Percentiles rank a stretch among this genome's conserved stretches.
These are phyloP conservation scores for Pyrrhura leucotis DNA, from an alignment of 2,797 vertebrate genomes.

Conservation along the genomic window DNA sequence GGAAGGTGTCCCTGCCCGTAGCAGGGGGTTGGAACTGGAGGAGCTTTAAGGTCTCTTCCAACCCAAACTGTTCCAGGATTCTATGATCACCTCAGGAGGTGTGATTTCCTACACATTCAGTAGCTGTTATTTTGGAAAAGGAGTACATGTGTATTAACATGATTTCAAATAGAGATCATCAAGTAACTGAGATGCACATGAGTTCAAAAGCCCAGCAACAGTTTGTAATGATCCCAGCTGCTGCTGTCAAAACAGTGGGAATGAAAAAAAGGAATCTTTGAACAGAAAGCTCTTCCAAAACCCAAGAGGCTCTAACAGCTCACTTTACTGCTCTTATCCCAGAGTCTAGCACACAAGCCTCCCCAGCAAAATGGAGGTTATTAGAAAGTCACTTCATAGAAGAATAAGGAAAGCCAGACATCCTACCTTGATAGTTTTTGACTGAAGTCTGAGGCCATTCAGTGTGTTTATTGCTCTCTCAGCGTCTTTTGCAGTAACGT, in stretches of 20 bases:
- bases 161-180: neutral
- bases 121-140: neutral
- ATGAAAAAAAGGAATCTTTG: neutral
- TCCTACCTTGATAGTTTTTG: constrained; percentile 99
- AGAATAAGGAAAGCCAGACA: neutral
- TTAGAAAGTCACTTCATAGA: neutral
- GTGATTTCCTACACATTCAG: fast-evolving
- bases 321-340: neutral
- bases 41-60: neutral
- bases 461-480: constrained; percentile 99
- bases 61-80: neutral
- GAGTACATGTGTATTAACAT: neutral
- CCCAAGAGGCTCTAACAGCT: neutral
- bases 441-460: constrained; percentile 99
- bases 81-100: neutral
- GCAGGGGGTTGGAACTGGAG: neutral
- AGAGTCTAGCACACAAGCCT: neutral
- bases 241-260: neutral
- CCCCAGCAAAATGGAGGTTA: neutral
- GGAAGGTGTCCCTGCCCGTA: neutral
- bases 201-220: neutral
- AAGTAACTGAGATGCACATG: fast-evolving
- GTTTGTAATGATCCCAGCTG: neutral
- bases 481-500: constrained; percentile 97
- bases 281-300: neutral